Base-by-base conservation (phyloP, 2,113 vertebrate species). In the Myrmecobius fasciatus region DNA sequence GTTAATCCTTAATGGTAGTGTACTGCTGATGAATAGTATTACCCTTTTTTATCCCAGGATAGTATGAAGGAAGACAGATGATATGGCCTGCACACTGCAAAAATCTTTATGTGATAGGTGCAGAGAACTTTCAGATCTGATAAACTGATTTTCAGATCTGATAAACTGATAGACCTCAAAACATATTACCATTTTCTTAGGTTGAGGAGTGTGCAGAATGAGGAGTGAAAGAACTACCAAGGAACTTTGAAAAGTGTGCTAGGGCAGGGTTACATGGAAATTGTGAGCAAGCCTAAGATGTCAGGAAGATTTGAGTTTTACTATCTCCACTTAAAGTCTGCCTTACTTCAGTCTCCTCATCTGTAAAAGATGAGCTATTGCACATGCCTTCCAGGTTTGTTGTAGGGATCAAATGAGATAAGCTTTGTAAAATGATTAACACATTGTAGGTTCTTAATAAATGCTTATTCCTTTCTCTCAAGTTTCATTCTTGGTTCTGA, bases 401-500 rank as follows among this genome's bases (percentile, higher is more conserved):
- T 43, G 20, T 83, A 20, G 22, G 36, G 67, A 43, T 83, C n/a
- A 22, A 43, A 24, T 83, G n/a, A 83, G 67, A 83, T 8, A 43
- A 75, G 3, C 5, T 83, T 83, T 83, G 67, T 43, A 83, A 83
- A 43, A 75, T 75, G 67, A 14, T 75, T 22, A 20, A 36, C 17
- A 20, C 20, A 20, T 75, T n/a, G 36, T n/a, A 75, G 60, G 14
- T 14, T 20, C 60, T n/a, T 75, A 67, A 56, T 56, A 67, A n/a
- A 75, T 36, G 67, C 5, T 75, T n/a, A n/a, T n/a, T n/a, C 12
- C 36, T 14, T n/a, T 75, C 67, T 17, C 31, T n/a, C 96, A 94
- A 91, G 52, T 52, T 93, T 54, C 83, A 95, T 92, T 97, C 47
- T 95, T 95, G 92, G 93, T 3, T 3, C 48, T 56, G 53, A 56